Percentiles rank a stretch among this genome's conserved stretches.
Conservation (phyloP, 2,888 invertebrate species). For the Ditula angustiorana region DNA sequence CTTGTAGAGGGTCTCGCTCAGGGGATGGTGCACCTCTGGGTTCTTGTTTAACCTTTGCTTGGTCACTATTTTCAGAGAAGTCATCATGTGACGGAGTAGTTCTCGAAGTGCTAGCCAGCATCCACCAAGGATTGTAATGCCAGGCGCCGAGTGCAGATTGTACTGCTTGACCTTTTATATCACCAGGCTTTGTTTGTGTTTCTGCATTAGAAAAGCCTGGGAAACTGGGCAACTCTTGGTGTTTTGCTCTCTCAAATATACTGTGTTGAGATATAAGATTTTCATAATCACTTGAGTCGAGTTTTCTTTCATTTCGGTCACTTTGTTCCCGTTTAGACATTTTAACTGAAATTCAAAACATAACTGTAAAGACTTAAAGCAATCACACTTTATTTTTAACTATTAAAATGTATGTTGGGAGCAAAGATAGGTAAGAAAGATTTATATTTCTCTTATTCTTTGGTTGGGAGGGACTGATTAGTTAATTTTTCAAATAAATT, state of each 20-base stretch:
- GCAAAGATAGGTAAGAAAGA: too few relatives aligned
- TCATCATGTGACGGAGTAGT: slow-evolving; percentile 78
- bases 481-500: too few relatives aligned
- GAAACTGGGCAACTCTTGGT: slow-evolving; percentile 80
- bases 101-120: slow-evolving; percentile 81
- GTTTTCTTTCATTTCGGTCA: slow-evolving; percentile 79
- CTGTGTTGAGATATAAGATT: slow-evolving; percentile 81
- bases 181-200: slow-evolving; percentile 81
- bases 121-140: slow-evolving; percentile 85
- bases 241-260: slow-evolving; percentile 79
- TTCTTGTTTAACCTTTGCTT: slow-evolving; percentile 79
- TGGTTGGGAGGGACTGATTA: too few relatives aligned
- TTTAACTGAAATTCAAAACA: slow-evolving; percentile 47
- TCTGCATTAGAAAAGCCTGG: slow-evolving; percentile 83
- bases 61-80: slow-evolving; percentile 75
- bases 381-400: too few relatives aligned
- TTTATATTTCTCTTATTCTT: too few relatives aligned
- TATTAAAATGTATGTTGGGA: too few relatives aligned
- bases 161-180: slow-evolving; percentile 71
- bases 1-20: slow-evolving; percentile 73
- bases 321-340: slow-evolving; percentile 82
- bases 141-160: slow-evolving; percentile 77
- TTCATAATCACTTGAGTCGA: slow-evolving; percentile 81
- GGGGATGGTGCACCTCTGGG: slow-evolving; percentile 75
- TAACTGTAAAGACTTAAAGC: background rate